phyloP scores from a whole-genome alignment of 2,888 invertebrate genomes.

The Athalia cordata region DNA sequence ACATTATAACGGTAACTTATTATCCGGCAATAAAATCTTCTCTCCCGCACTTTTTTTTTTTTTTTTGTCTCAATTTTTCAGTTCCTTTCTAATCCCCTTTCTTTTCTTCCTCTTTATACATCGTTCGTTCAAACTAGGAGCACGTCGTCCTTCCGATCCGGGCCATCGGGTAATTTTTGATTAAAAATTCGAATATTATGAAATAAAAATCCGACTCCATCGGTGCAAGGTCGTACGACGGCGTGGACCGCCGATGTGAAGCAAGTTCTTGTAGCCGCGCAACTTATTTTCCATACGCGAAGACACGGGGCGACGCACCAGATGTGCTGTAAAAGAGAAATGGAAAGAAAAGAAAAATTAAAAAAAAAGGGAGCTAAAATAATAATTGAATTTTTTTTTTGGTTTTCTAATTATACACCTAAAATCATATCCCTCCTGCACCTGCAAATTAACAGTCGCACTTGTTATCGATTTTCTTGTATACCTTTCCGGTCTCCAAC shows the following conservation, averaged over 20 bases:
- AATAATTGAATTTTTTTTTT: too few relatives aligned
- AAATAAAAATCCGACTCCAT: conserved; percentile 79
- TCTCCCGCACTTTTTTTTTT: neutral
- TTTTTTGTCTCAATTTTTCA: neutral
- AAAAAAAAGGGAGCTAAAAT: neutral
- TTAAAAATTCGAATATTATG: conserved; percentile 78
- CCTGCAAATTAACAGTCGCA: too few relatives aligned
- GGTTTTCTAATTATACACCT: too few relatives aligned
- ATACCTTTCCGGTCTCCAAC: too few relatives aligned
- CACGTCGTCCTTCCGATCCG: conserved; percentile 71
- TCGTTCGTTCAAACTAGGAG: conserved; percentile 51
- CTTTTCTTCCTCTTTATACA: neutral
- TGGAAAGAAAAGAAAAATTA: conserved; percentile 22
- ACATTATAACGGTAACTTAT: too few relatives aligned
- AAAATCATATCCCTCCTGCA: too few relatives aligned
- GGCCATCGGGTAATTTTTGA: conserved; percentile 75
- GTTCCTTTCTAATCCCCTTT: neutral
- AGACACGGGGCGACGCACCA: conserved; percentile 84
- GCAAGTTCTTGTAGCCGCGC: conserved; percentile 78
- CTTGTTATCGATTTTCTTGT: too few relatives aligned
- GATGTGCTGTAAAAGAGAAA: conserved; percentile 78
- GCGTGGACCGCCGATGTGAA: conserved; percentile 78
- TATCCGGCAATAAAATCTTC: neutral
- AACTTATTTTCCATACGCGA: conserved; percentile 81
- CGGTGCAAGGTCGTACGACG: conserved; percentile 79